Evolutionary conservation across 2,113 vertebrate species (phyloP), one percentile per base, ranked within the genome.

Genomic region (Butorides virescens): DNA sequence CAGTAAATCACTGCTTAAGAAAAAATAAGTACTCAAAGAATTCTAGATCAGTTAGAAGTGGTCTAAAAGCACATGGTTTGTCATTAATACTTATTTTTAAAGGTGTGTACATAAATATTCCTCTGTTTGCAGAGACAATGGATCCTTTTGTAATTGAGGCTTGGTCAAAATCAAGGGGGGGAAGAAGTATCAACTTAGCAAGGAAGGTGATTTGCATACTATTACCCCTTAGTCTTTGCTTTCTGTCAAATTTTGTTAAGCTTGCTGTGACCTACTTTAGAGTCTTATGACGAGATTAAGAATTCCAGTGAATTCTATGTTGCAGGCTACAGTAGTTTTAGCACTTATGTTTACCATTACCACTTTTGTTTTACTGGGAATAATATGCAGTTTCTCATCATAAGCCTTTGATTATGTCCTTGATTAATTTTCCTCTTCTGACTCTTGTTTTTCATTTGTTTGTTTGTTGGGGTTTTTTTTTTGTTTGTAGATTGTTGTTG

Each of bases 251-350:
- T 93, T 81, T 95, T 93, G 88, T 95, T 93, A 96, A 98, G 97
- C 96, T 97, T 94, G 21, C 94, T 90, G 3, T 98, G 98, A 97
- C 98, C 98, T 98, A 98, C 96, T 97, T 98, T 93, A 75, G 67
- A 72, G 90, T 95, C 90, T 97, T 95, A 90, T 34, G 79, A 96
- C 7, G 67, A 97, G 95, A 97, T 96, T 95, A 97, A 92, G 86
- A 94, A 85, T 96, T 93, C 84, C 80, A 88, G 83, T 95, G 83
- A 94, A 77, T 96, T 94, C 81, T 71, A 1, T 86, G 46, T 86
- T 44, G 56, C 39, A 65, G 59, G 32, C 63, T 85, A 80, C 61
- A n/a, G 76, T 78, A 94, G 36, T 77, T 92, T 83, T 59, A 86
- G 42, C 50, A 30, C 86, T 93, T 79, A 27, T 16, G 19, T 96